phyloP scores from a whole-genome alignment of 2,113 vertebrate genomes.

The Actinemys pallida region DNA sequence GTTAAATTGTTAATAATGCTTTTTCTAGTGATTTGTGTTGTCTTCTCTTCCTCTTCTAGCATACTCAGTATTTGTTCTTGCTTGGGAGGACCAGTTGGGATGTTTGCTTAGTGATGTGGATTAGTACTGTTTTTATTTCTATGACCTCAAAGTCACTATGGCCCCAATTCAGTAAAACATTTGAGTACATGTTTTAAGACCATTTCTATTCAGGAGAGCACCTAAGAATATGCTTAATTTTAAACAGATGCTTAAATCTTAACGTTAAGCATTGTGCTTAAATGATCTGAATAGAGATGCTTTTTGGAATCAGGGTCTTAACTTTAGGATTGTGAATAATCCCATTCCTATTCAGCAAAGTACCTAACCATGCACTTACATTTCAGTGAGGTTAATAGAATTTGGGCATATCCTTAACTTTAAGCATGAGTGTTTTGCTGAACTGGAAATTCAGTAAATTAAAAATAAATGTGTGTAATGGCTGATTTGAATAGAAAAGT shows the following conservation, averaged over 20 bases:
- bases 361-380: background rate
- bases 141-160: background rate
- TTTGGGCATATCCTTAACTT: background rate
- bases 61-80: background rate
- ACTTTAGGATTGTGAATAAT: background rate
- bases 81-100: background rate
- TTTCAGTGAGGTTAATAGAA: background rate
- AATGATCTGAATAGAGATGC: background rate
- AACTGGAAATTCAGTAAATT: background rate
- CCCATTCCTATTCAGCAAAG: background rate
- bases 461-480: background rate
- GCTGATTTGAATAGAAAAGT: background rate
- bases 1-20: background rate
- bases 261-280: background rate
- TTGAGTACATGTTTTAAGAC: background rate
- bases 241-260: background rate
- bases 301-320: background rate
- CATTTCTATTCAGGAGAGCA: background rate
- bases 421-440: background rate
- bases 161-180: background rate
- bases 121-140: background rate
- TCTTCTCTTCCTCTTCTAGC: background rate
- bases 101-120: background rate
- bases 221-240: background rate
- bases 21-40: background rate